Conservation (phyloP, 2,797 vertebrate species). For the Etheostoma perlongum region DNA sequence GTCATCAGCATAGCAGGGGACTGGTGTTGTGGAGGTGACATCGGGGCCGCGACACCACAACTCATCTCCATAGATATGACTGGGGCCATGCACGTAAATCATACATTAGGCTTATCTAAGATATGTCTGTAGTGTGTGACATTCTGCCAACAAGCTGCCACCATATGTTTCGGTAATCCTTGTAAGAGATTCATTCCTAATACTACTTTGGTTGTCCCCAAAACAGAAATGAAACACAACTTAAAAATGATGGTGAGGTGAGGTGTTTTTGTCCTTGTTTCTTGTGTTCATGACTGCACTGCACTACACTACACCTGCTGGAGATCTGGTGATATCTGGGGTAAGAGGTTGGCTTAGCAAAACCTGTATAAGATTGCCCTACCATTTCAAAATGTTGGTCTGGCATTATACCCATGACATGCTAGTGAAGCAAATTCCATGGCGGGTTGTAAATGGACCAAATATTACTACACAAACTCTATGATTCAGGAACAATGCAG, state of each 20-base stretch:
- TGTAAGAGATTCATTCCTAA: conserved; percentile 64
- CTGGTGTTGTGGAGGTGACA: conserved; percentile 71
- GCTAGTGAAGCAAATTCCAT: conserved; percentile 54
- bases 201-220: conserved; percentile 47
- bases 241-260: conserved; percentile 31
- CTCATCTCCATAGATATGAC: conserved; percentile 85
- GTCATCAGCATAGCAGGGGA: conserved; percentile 75
- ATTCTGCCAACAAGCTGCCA: conserved; percentile 68
- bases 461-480: conserved; percentile 44
- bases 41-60: conserved; percentile 61
- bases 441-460: conserved; percentile 37
- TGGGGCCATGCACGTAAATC: conserved; percentile 68
- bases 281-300: conserved; percentile 35
- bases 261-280: conserved; percentile 25
- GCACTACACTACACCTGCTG: conserved; percentile 27
- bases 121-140: conserved; percentile 62
- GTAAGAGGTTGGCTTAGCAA: conserved; percentile 66
- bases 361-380: conserved; percentile 52
- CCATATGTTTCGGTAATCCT: conserved; percentile 70
- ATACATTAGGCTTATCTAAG: conserved; percentile 75
- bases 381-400: conserved; percentile 34
- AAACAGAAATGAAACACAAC: conserved; percentile 39
- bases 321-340: conserved; percentile 48
- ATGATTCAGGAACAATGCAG: conserved; percentile 57
- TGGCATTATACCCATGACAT: conserved; percentile 35